Conservation (phyloP, 2,113 vertebrate species). For the Axis porcinus region DNA sequence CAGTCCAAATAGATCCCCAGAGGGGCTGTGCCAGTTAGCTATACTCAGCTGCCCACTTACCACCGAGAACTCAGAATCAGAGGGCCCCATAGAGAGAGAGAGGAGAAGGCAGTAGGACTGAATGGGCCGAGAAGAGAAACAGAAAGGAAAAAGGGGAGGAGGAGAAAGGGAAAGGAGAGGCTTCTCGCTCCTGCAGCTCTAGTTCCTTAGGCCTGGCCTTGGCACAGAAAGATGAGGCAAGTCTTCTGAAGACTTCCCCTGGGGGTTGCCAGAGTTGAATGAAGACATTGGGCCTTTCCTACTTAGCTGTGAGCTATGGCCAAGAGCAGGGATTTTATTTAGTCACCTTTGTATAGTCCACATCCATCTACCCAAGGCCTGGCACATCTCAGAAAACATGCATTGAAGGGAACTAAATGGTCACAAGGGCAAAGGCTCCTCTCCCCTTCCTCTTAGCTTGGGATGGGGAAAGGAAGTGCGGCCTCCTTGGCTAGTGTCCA, state of each 20-base stretch:
- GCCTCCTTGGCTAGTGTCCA: not conserved
- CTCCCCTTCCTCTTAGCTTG: not conserved
- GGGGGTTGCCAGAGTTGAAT: not conserved
- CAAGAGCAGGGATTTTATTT: not conserved
- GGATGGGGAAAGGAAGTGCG: not conserved
- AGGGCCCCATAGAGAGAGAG: not conserved
- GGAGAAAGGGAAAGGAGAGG: not conserved
- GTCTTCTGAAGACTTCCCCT: not conserved
- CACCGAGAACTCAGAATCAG: not conserved
- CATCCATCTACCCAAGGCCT: not conserved
- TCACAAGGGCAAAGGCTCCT: not conserved
- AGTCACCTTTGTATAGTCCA: not conserved
- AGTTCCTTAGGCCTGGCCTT: not conserved
- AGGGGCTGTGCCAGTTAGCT: not conserved
- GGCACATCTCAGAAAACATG: not conserved
- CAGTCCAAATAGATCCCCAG: not conserved
- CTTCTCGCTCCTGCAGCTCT: not conserved
- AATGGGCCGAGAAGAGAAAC: not conserved
- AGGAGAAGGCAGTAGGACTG: too few relatives aligned
- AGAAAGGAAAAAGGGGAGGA: not conserved
- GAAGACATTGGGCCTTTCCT: not conserved
- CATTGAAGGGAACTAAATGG: not conserved
- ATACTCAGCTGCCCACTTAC: not conserved
- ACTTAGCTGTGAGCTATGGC: not conserved
- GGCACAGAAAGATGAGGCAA: not conserved